phyloP scores from a whole-genome alignment of 2,888 invertebrate genomes.

The Lysandra coridon region DNA sequence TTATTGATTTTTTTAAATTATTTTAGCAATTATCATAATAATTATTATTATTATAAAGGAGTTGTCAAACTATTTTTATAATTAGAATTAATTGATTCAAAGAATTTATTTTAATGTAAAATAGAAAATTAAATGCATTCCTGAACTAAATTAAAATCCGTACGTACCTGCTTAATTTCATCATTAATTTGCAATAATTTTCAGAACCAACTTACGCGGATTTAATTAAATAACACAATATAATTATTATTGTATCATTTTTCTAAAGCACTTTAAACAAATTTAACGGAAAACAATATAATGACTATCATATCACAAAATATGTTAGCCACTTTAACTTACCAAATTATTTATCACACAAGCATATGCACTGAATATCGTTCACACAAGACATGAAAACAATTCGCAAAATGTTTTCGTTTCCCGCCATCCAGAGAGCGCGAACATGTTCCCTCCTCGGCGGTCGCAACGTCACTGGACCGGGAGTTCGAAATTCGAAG shows the following conservation, averaged over 20 bases:
- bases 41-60: too few species aligned
- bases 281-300: not conserved
- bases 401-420: conserved; percentile 39
- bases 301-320: not conserved
- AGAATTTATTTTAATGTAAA: not conserved
- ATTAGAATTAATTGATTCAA: not conserved
- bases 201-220: not conserved
- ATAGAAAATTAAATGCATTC: not conserved
- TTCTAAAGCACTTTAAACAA: not conserved
- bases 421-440: conserved; percentile 52
- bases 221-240: not conserved
- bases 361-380: not conserved
- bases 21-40: too few species aligned
- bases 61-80: too few species aligned
- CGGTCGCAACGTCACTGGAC: conserved; percentile 58
- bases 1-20: too few species aligned
- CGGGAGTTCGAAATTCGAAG: conserved; percentile 58
- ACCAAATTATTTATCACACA: not conserved
- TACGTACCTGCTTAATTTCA: not conserved
- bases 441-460: conserved; percentile 49
- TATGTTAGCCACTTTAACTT: not conserved
- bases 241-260: not conserved
- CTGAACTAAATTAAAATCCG: not conserved
- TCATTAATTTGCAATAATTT: conserved; percentile 1
- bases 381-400: conserved; percentile 25